Evolutionary conservation across 2,888 invertebrate genomes (phyloP).

Genomic region (Danaus chrysippus): DNA sequence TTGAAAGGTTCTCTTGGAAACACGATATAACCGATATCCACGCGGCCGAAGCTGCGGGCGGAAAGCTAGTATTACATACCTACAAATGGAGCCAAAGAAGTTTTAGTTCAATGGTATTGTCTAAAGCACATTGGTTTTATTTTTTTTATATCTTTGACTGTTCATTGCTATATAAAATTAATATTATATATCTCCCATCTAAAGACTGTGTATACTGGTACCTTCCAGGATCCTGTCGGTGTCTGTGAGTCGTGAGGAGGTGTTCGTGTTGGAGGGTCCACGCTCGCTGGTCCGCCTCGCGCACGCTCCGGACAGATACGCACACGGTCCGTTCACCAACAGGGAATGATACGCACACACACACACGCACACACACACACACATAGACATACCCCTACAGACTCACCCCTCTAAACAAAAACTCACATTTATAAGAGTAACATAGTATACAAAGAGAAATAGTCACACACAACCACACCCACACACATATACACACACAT

Average conservation of each 20-base stretch:
- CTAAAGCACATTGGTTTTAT: no score
- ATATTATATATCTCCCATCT: neutral
- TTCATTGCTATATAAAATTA: no score
- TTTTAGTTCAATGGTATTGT: no score
- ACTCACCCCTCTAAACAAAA: neutral
- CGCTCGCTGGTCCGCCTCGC: conserved; percentile 89
- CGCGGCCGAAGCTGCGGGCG: no score
- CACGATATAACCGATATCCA: no score
- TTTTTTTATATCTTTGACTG: no score
- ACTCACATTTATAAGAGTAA: no score
- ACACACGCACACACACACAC: conserved; percentile 15
- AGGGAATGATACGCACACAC: neutral
- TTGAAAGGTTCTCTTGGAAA: no score
- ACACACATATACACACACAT: no score
- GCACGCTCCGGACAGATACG: conserved; percentile 83
- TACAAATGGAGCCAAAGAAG: no score
- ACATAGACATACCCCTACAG: conserved; percentile 12
- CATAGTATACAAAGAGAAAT: no score
- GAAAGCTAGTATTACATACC: no score
- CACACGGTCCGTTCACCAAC: conserved; percentile 39
- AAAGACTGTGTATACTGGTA: neutral
- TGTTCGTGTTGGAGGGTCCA: conserved; percentile 90
- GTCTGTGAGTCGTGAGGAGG: conserved; percentile 83
- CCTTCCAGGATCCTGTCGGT: conserved; percentile 75
- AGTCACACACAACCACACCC: neutral